phyloP scores from a whole-genome alignment of 2,797 vertebrate genomes.

The Euthynnus affinis region DNA sequence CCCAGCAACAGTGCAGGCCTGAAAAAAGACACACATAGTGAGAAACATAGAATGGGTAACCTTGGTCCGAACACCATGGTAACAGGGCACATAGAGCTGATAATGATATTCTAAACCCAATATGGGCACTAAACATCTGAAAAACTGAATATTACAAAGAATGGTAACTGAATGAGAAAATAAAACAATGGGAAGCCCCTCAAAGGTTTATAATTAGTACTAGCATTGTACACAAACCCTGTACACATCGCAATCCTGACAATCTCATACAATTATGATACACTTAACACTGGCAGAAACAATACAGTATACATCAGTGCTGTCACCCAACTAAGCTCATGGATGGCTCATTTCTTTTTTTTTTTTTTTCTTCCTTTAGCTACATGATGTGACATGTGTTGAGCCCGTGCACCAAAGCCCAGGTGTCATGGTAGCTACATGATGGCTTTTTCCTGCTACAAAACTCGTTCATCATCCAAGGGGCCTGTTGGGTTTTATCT shows the following conservation, averaged over 20 bases:
- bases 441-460: conserved; percentile 72
- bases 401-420: conserved; percentile 55
- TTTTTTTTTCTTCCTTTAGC: conserved; percentile 4
- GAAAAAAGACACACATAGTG: conserved; percentile 52
- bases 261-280: neutral
- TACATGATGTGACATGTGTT: conserved; percentile 70
- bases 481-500: conserved; percentile 80
- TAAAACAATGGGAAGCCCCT: neutral
- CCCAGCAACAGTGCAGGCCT: conserved; percentile 42
- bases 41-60: conserved; percentile 52
- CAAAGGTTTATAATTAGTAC: neutral
- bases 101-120: conserved; percentile 41
- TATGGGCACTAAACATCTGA: conserved; percentile 25
- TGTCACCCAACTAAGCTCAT: conserved; percentile 7
- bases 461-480: conserved; percentile 75
- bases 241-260: neutral
- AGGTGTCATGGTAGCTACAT: conserved; percentile 74
- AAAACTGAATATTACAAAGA: conserved; percentile 18
- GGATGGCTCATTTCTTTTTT: neutral
- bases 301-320: neutral
- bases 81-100: conserved; percentile 64
- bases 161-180: neutral
- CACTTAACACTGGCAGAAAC: neutral
- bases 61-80: conserved; percentile 76
- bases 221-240: neutral